A percentile compares a stretch with the other conserved stretches of the same genome.
These are phyloP conservation scores for Lithobius niger DNA, from an alignment of 1,140 invertebrate species.

Conservation along the genomic window DNA sequence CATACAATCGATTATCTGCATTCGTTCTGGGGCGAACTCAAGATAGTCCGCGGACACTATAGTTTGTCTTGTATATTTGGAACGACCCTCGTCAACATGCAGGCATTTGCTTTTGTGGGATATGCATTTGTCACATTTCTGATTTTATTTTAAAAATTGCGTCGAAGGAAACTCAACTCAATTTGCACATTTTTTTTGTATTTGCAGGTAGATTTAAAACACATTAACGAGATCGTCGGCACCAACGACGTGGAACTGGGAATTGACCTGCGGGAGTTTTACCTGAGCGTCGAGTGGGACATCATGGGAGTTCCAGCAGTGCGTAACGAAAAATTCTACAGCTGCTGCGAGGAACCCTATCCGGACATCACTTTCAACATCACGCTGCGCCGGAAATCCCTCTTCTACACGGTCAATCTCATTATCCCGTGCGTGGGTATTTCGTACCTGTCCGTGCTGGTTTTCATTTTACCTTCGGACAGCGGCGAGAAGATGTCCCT, in stretches of 20 bases:
- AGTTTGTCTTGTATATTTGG: no score
- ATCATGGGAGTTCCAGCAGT: conserved; percentile 83
- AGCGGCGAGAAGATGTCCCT: conserved; percentile 97
- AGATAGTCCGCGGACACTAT: no score
- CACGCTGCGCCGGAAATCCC: conserved; percentile 79
- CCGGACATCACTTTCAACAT: conserved; percentile 98
- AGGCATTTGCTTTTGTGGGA: no score
- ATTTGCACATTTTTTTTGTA: conserved; percentile 13
- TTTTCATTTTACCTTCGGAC: conserved; percentile 96
- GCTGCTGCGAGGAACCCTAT: conserved; percentile 74
- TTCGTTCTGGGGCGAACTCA: no score
- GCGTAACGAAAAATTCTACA: conserved; percentile 77
- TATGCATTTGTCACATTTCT: no score
- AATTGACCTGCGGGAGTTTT: conserved; percentile 85
- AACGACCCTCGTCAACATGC: neutral
- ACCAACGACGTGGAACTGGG: conserved; percentile 70
- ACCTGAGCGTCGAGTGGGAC: conserved; percentile 96
- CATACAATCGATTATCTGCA: no score
- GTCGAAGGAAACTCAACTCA: no score
- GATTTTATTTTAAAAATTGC: no score
- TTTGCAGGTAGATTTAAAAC: conserved; percentile 72
- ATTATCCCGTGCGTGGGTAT: conserved; percentile 90
- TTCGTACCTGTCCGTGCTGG: conserved; percentile 76
- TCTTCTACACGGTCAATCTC: conserved; percentile 93
- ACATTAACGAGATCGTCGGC: conserved; percentile 67